A percentile compares a stretch with the other conserved stretches of the same genome.
These are phyloP conservation scores for Ceratitis capitata DNA, from an alignment of 1,140 invertebrate genomes.

Conservation along the genomic window DNA sequence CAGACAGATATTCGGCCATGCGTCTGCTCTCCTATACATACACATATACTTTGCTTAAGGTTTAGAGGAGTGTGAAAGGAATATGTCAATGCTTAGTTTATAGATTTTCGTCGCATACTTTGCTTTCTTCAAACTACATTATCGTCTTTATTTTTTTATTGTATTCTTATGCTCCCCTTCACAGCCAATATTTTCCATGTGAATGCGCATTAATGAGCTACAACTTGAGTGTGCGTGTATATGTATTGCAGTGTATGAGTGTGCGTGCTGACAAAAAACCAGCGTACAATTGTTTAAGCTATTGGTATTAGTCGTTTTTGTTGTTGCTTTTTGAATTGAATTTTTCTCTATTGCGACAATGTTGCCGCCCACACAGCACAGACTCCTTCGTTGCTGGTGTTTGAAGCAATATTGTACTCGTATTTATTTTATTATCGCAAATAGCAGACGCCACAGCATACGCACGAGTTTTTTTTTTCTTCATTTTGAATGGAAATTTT, in stretches of 20 bases:
- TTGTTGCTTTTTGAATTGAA: background rate
- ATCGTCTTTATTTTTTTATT: background rate
- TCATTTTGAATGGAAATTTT: background rate
- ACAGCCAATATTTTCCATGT: background rate
- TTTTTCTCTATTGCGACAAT: background rate
- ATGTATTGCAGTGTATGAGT: background rate
- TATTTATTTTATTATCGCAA: background rate
- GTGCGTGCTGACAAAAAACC: background rate
- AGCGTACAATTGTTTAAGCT: background rate
- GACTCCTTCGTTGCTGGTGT: background rate
- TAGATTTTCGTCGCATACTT: background rate
- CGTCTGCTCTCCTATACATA: background rate
- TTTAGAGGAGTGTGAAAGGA: background rate
- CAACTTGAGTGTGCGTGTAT: background rate
- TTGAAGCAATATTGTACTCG: background rate
- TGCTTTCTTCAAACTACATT: background rate
- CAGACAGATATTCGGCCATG: background rate
- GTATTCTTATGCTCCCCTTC: background rate
- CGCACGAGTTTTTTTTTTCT: background rate
- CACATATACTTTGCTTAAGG: background rate
- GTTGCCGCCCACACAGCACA: no score
- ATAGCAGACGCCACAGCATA: background rate
- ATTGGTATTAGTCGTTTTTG: background rate
- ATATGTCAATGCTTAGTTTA: background rate
- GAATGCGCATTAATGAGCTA: conserved; percentile 19